A percentile compares a stretch with the other conserved stretches of the same genome.
These are phyloP conservation scores for Dipodomys ordii DNA, from an alignment of 2,113 vertebrate genomes.

Conservation along the genomic window DNA sequence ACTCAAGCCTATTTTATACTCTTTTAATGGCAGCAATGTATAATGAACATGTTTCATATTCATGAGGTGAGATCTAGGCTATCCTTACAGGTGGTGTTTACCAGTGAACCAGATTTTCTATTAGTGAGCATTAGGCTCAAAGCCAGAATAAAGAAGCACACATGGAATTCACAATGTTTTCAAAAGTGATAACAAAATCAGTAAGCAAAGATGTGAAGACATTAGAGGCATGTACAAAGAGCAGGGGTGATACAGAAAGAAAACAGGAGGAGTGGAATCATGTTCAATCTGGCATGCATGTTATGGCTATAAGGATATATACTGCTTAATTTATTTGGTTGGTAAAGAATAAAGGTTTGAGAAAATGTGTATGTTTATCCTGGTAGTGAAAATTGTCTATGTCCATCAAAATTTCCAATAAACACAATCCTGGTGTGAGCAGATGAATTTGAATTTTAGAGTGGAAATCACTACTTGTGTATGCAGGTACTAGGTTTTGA, in stretches of 20 bases:
- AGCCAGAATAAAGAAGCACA: background rate
- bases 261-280: background rate
- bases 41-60: background rate
- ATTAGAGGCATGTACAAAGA: background rate
- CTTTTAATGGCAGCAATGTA: background rate
- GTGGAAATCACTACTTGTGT: background rate
- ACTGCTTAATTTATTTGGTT: background rate
- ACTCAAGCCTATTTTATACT: background rate
- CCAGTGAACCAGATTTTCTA: background rate
- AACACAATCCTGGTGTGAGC: background rate
- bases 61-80: background rate
- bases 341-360: background rate
- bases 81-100: background rate
- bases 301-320: background rate
- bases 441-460: background rate
- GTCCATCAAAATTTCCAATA: background rate
- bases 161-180: conserved; percentile 25
- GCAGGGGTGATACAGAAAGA: conserved; percentile 8
- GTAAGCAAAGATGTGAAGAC: background rate
- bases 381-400: background rate
- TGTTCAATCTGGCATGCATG: background rate
- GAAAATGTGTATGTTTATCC: background rate
- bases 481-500: no score
- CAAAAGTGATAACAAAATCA: background rate
- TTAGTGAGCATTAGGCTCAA: background rate